Conservation (phyloP, 2,888 invertebrate genomes). For the Pandemis corylana region DNA sequence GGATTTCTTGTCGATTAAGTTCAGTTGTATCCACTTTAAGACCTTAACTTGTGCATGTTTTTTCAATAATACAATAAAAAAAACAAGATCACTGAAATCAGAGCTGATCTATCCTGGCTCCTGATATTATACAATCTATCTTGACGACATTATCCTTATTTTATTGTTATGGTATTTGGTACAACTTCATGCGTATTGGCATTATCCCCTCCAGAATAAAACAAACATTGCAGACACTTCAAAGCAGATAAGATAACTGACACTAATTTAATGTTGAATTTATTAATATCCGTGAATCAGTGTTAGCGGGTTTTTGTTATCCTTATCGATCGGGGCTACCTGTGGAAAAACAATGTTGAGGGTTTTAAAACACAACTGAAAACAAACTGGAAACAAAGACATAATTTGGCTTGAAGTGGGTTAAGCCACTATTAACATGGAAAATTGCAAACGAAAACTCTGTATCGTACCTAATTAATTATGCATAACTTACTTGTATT, state of each 20-base stretch:
- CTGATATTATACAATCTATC: not conserved
- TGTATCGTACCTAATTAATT: too few species aligned
- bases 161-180: too few species aligned
- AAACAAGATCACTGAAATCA: too few species aligned
- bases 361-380: not conserved
- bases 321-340: constrained; percentile 13
- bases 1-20: too few species aligned
- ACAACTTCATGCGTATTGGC: not conserved
- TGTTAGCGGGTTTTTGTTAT: constrained; percentile 10
- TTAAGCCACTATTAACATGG: too few species aligned
- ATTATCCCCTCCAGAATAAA: constrained; percentile 2
- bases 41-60: too few species aligned
- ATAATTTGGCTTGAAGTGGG: not conserved
- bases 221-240: not conserved
- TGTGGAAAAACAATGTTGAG: constrained; percentile 9
- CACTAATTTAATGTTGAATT: constrained; percentile 8
- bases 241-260: constrained; percentile 18
- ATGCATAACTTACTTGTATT: too few species aligned
- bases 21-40: too few species aligned
- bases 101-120: too few species aligned
- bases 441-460: too few species aligned
- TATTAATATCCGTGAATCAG: constrained; percentile 23
- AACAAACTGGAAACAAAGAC: not conserved
- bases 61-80: not conserved
- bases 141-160: too few species aligned